Percentiles rank a stretch among this genome's conserved stretches.
Evolutionary conservation across 2,113 vertebrate species (phyloP).

Genomic region (Pluvianellus socialis): DNA sequence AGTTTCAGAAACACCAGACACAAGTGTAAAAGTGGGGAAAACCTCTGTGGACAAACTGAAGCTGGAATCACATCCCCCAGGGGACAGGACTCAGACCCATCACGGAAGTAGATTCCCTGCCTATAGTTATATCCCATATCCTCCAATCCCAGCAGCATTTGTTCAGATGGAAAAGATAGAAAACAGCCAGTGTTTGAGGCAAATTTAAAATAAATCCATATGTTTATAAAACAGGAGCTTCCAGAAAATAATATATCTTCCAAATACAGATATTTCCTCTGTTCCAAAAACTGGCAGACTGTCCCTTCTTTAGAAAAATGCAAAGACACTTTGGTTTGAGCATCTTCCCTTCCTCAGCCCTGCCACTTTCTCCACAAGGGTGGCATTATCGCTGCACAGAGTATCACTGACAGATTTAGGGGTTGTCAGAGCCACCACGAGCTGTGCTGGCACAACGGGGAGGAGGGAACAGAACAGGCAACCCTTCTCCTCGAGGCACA

Average conservation of each 20-base stretch:
- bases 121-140: neutral
- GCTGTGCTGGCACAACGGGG: neutral
- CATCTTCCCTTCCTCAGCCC: neutral
- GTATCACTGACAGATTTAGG: neutral
- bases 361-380: no score
- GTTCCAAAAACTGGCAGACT: neutral
- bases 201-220: neutral
- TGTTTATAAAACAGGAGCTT: neutral
- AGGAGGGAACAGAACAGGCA: neutral
- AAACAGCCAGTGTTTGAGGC: neutral
- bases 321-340: neutral
- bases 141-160: neutral
- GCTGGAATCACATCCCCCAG: fast-evolving
- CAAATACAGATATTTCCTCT: neutral
- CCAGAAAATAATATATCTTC: neutral
- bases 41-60: neutral
- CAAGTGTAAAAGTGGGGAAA: neutral
- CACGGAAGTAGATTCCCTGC: neutral
- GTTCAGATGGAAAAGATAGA: neutral
- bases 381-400: neutral
- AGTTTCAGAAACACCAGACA: neutral
- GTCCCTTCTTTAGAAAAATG: neutral
- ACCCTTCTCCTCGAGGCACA: neutral
- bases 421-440: neutral
- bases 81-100: neutral